Evolutionary conservation across 2,113 vertebrate species (phyloP), one percentile per base, ranked within the genome.

Genomic region (Neolamprologus ventralis): DNA sequence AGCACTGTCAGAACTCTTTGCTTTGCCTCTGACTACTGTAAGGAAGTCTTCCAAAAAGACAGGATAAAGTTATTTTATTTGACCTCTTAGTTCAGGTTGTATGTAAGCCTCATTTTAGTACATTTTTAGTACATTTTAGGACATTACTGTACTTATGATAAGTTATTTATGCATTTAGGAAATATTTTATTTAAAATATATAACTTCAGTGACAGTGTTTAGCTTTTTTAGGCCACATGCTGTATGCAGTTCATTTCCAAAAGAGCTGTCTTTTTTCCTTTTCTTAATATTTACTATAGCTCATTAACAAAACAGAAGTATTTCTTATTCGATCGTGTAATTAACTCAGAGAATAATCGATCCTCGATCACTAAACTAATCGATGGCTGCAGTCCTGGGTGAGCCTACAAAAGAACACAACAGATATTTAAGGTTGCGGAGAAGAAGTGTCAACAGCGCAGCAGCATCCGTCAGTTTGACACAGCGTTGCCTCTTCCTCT

Each of bases 401-500:
- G 63, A 45, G 40, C 21, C 37, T 16, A 73, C 40, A 73, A 0
- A 68, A 65, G 45, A 14, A 45, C n/a, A 53, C 75, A 86, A 85
- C 51, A 87, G 40, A 86, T 85, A 84, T 80, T 84, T 82, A 84
- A 84, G 82, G 83, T 86, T 80, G 75, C n/a, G 60, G 35, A 90
- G 83, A 91, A 91, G 83, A 75, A 80, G 93, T 92, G 94, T 95
- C 94, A 93, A 89, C 91, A 91, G 92, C 86, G 86, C 80, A 93
- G 88, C 83, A 81, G 85, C 86, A 96, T 95, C 93, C 40, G 87
- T 96, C 95, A 95, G 94, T 88, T 90, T 95, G 94, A 93, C 95
- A 93, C 40, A 16, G 51, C 49, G 86, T 88, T 90, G 90, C 85
- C 89, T 90, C 91, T 93, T 87, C 85, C 63, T 26, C 93, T 92